These are phyloP conservation scores for Synergus laeviventris DNA, from an alignment of 2,888 invertebrate genomes.

Conservation along the genomic window DNA sequence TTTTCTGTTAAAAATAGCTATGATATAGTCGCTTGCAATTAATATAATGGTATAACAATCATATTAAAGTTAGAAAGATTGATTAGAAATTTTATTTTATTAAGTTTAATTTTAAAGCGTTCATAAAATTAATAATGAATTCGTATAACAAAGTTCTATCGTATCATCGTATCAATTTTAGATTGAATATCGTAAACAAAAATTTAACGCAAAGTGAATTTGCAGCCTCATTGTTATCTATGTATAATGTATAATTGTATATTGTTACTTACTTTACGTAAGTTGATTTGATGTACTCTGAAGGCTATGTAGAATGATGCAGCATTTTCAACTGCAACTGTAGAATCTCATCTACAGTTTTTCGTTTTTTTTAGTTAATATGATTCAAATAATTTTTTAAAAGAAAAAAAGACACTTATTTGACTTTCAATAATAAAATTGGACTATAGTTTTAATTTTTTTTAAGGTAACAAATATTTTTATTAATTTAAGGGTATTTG, in stretches of 20 bases:
- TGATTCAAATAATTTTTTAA: neutral
- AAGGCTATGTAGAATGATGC: slow-evolving; percentile 25
- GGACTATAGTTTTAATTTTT: too few relatives aligned
- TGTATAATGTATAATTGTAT: too few relatives aligned
- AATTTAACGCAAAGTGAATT: slow-evolving; percentile 2
- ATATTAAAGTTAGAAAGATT: neutral
- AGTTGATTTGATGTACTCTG: neutral
- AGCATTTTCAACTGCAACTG: slow-evolving; percentile 4
- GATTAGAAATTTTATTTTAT: neutral
- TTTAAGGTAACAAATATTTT: too few relatives aligned
- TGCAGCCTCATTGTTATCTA: neutral
- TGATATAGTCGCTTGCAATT: neutral
- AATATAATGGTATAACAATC: neutral
- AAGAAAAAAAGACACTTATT: neutral
- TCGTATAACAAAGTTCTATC: neutral
- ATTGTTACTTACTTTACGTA: slow-evolving; percentile 25
- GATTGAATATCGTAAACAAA: neutral
- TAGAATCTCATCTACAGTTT: neutral
- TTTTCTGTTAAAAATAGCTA: neutral
- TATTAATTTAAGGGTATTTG: too few relatives aligned
- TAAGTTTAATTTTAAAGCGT: neutral
- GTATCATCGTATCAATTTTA: neutral
- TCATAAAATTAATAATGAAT: neutral
- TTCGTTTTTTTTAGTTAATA: neutral
- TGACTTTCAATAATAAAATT: neutral